Conservation (phyloP, 2,888 invertebrate genomes). For the Desoria tigrina region DNA sequence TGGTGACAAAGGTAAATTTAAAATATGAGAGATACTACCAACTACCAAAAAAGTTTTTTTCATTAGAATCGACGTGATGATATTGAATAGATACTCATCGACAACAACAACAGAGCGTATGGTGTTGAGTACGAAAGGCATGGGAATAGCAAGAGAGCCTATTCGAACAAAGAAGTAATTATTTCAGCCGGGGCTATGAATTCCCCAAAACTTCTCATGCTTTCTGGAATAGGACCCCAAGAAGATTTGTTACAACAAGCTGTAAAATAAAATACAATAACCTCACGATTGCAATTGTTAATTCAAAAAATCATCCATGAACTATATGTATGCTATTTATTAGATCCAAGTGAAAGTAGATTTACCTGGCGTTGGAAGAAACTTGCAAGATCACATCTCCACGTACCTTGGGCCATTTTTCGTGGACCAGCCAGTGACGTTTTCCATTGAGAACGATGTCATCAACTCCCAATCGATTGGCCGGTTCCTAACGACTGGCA, state of each 20-base stretch:
- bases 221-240: slow-evolving; percentile 32
- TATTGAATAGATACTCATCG: slow-evolving; percentile 34
- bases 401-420: slow-evolving; percentile 46
- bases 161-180: slow-evolving; percentile 44
- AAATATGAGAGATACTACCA: too few species aligned
- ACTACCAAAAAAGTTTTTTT: too few species aligned
- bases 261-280: not conserved
- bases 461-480: slow-evolving; percentile 35
- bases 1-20: slow-evolving; percentile 47
- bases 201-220: slow-evolving; percentile 40
- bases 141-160: slow-evolving; percentile 30
- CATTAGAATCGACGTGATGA: not conserved
- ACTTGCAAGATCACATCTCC: slow-evolving; percentile 46
- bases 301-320: not conserved
- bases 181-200: slow-evolving; percentile 40
- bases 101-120: slow-evolving; percentile 39
- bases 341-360: slow-evolving; percentile 42
- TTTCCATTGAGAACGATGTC: slow-evolving; percentile 44
- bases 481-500: slow-evolving; percentile 33
- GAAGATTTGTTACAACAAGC: slow-evolving; percentile 16
- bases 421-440: slow-evolving; percentile 33
- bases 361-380: slow-evolving; percentile 44
- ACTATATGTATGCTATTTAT: too few species aligned
- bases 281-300: not conserved
- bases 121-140: slow-evolving; percentile 46